Evolutionary conservation across 2,797 vertebrate genomes (phyloP).

Genomic region (Dryobates pubescens): DNA sequence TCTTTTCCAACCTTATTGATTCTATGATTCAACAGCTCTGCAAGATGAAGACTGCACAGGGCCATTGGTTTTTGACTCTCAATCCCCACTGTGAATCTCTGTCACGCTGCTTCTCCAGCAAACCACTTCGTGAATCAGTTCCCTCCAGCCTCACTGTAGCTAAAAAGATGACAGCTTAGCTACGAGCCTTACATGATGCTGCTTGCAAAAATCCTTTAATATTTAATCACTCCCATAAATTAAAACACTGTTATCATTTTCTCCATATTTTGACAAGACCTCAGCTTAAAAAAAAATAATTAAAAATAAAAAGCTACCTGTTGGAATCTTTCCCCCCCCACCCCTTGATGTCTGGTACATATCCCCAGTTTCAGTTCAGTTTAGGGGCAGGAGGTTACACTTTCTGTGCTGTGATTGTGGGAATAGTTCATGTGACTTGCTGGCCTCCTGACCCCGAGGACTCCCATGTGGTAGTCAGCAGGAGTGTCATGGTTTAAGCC

Average conservation of each 20-base stretch:
- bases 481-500: background rate
- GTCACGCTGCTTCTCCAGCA: background rate
- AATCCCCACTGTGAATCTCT: background rate
- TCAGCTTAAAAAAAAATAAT: background rate
- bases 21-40: background rate
- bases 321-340: background rate
- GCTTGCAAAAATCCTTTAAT: background rate
- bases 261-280: background rate
- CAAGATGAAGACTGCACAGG: accelerated
- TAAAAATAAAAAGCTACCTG: background rate
- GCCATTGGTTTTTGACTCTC: background rate
- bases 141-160: background rate
- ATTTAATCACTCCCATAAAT: background rate
- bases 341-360: background rate
- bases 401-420: background rate
- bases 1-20: too few relatives aligned
- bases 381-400: background rate
- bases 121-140: background rate
- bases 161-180: background rate
- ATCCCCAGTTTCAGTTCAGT: constrained; percentile 19
- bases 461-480: background rate
- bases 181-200: background rate
- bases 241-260: background rate
- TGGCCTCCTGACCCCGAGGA: background rate
- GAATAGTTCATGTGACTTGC: background rate